phyloP scores from a whole-genome alignment of 2,797 vertebrate species.

The Margarornis squamiger region DNA sequence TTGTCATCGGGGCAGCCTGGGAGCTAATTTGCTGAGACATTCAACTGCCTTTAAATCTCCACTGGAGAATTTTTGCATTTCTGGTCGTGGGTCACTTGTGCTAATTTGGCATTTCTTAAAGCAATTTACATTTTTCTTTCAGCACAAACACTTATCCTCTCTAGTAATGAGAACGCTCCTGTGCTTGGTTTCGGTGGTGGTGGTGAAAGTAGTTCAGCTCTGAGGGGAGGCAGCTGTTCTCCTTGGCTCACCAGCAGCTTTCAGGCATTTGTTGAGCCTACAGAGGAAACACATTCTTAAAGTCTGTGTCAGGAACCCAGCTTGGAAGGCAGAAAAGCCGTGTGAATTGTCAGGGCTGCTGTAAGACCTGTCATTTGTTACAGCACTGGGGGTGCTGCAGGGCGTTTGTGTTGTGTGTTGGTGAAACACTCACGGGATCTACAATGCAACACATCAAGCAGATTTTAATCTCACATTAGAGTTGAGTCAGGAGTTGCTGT shows the following conservation, averaged over 20 bases:
- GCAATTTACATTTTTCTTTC: slow-evolving; percentile 54
- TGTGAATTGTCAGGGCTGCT: slow-evolving; percentile 21
- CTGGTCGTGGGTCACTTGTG: slow-evolving; percentile 29
- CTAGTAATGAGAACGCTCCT: not conserved
- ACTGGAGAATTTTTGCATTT: not conserved
- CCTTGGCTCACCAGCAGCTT: not conserved
- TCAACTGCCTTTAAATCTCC: not conserved
- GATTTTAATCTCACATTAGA: not conserved
- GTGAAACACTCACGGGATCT: not conserved
- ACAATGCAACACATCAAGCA: not conserved
- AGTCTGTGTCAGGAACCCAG: slow-evolving; percentile 9
- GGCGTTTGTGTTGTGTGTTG: not conserved
- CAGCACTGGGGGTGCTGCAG: not conserved
- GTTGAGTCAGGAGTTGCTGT: not conserved
- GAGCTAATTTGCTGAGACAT: slow-evolving; percentile 23
- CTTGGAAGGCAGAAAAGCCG: not conserved
- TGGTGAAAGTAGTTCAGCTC: slow-evolving; percentile 29
- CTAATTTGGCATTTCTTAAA: slow-evolving; percentile 35
- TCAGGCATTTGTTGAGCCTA: slow-evolving; percentile 25
- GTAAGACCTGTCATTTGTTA: not conserved
- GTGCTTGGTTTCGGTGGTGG: slow-evolving; percentile 8
- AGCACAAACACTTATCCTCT: slow-evolving; percentile 27
- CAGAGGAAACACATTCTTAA: slow-evolving; percentile 49
- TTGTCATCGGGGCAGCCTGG: not conserved
- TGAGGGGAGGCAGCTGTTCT: slow-evolving; percentile 61